A percentile compares a stretch with the other conserved stretches of the same genome.
phyloP scores from a whole-genome alignment of 2,888 invertebrate genomes.

The Drosophila subsilvestris region DNA sequence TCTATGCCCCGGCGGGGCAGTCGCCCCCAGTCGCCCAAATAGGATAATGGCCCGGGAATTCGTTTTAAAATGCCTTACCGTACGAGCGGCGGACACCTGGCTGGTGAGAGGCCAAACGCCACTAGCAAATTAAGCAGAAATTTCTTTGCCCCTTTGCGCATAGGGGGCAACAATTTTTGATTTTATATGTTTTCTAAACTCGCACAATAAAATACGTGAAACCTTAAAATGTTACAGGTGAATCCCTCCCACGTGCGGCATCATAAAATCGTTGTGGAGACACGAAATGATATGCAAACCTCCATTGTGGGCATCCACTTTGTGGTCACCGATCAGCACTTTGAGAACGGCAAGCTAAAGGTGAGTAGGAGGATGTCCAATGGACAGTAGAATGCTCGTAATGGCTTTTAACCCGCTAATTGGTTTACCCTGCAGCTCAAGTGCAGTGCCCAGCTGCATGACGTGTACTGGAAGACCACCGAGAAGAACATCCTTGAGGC shows the following conservation, averaged over 20 bases:
- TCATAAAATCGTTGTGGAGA: conserved; percentile 79
- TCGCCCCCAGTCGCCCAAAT: not conserved
- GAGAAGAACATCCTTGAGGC: conserved; percentile 88
- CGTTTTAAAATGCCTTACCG: conserved; percentile 9
- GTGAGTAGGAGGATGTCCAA: conserved; percentile 64
- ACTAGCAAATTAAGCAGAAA: not conserved
- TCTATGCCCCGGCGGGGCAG: conserved; percentile 1
- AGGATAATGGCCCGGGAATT: conserved; percentile 13
- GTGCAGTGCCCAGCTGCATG: conserved; percentile 88
- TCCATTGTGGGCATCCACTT: conserved; percentile 85
- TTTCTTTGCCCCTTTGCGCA: no score
- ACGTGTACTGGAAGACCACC: conserved; percentile 88
- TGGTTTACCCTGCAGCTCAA: conserved; percentile 84
- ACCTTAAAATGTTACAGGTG: conserved; percentile 61
- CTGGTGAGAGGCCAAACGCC: not conserved
- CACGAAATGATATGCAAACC: conserved; percentile 84
- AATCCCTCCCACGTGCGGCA: conserved; percentile 82
- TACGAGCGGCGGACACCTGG: not conserved
- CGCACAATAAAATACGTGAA: not conserved
- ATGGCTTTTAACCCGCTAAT: not conserved
- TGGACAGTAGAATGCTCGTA: accelerated
- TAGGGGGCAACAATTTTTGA: no score
- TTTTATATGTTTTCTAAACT: no score
- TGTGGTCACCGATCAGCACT: conserved; percentile 85
- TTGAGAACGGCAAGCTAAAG: conserved; percentile 85